Base-by-base conservation (phyloP, 2,888 invertebrate genomes). In the Allolobophora icterica region DNA sequence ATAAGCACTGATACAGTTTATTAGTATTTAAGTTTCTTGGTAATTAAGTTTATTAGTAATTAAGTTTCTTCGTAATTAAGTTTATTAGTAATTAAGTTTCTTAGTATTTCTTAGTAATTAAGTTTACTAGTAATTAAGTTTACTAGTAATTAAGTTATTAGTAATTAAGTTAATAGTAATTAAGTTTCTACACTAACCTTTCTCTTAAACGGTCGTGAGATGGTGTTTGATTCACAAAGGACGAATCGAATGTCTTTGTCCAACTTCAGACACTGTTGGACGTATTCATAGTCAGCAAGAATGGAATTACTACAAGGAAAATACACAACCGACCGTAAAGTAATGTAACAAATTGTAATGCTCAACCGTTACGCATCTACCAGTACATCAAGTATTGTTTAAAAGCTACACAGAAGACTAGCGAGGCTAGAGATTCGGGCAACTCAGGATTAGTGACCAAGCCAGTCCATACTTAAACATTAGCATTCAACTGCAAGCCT, bases 211-310 rank as follows among this genome's bases (percentile, higher is more conserved):
- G 97, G 96, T 94, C 96, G 95, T 93, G 97, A 96, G 92, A 97
- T 96, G 91, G 97, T 96, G 93, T 97, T 96, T 58, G 96, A 96
- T 90, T 95, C 95, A 91, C 96, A 95, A 92, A 97, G 95, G 93
- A 97, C 97, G 91, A 95, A 94, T 87, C 92, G 92, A 52, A 95
- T 94, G 95, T 98, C 98, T 94, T 97, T 97, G 95, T 99, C 98
- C 94, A 98, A 95, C 94, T 99, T 98, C 91, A 98, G 97, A 95
- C 99, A 98, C 94, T 97, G 97, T 94, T 99, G 98, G 91, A 99
- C 97, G 95, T 98, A 98, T 95, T 98, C 98, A 95, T 98, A 98
- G 95, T 98, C 98, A 92, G 97, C 97, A 58, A 99, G 96, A 24
- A 97, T 96, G 71, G 98, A 97, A 91, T 97, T 97, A 93, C 95